phyloP scores from a whole-genome alignment of 2,797 vertebrate species.

The Coilia nasus region DNA sequence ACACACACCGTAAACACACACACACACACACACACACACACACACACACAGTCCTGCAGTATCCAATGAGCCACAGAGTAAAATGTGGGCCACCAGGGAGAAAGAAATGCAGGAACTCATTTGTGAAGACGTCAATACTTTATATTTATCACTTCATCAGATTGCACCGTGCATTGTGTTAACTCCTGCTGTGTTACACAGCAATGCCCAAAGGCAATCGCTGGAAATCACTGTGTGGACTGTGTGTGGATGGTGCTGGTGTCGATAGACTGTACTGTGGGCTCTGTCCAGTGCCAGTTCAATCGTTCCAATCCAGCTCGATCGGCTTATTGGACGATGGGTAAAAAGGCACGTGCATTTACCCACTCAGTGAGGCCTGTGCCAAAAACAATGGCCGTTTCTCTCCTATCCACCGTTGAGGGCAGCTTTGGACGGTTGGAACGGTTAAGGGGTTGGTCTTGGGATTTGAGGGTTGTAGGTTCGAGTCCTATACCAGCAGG shows the following conservation, averaged over 20 bases:
- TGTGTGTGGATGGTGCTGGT: not conserved
- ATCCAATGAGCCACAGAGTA: not conserved
- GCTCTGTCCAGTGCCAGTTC: not conserved
- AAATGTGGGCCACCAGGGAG: not conserved
- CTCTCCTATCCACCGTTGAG: not conserved
- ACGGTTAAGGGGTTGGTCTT: no score
- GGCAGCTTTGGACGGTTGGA: no score
- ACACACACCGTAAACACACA: not conserved
- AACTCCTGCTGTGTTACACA: not conserved
- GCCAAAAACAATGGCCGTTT: not conserved
- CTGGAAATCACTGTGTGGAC: not conserved
- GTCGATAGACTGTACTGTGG: not conserved
- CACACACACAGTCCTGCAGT: not conserved
- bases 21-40: conserved; percentile 12
- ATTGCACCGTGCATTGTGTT: not conserved
- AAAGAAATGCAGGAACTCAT: not conserved
- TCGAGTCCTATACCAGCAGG: no score
- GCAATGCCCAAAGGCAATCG: not conserved
- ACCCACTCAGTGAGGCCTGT: not conserved
- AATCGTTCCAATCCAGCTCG: not conserved
- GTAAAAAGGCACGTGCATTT: not conserved
- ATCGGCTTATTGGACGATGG: not conserved
- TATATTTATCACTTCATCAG: conserved; percentile 6
- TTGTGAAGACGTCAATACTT: conserved; percentile 7
- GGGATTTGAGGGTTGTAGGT: no score